Evolutionary conservation across 2,113 vertebrate species (phyloP).

Genomic region (Cettia cetti): DNA sequence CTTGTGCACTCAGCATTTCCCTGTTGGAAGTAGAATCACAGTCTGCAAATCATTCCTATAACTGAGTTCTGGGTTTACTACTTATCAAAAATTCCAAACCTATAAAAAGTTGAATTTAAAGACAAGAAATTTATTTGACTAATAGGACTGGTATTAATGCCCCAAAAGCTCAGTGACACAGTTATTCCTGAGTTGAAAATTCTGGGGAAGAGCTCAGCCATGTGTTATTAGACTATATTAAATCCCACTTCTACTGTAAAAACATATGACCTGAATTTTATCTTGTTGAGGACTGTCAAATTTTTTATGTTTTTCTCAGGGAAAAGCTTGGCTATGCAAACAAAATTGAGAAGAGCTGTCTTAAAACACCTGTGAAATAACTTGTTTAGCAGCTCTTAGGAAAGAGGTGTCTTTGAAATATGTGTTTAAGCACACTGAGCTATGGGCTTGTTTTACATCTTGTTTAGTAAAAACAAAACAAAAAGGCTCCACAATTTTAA

Average conservation of each 20-base stretch:
- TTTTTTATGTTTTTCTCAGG: background rate
- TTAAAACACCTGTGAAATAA: background rate
- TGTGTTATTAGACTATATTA: background rate
- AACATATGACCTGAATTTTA: background rate
- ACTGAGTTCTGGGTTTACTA: background rate
- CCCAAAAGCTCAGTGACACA: background rate
- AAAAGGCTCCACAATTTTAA: background rate
- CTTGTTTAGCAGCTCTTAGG: background rate
- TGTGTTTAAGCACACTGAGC: background rate
- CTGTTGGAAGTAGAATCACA: background rate
- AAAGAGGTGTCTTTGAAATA: background rate
- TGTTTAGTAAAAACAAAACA: background rate
- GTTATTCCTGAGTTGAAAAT: background rate
- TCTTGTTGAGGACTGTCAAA: background rate
- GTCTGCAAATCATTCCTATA: background rate
- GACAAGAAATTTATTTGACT: background rate
- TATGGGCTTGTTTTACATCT: background rate
- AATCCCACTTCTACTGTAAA: background rate
- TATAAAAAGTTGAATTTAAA: background rate
- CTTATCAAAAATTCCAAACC: background rate
- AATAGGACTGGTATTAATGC: background rate
- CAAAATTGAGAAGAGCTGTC: background rate
- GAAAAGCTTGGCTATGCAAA: background rate
- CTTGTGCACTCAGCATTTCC: background rate
- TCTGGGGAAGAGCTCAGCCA: background rate